phyloP scores from a whole-genome alignment of 2,888 invertebrate genomes.

The Mactromeris polynyma region DNA sequence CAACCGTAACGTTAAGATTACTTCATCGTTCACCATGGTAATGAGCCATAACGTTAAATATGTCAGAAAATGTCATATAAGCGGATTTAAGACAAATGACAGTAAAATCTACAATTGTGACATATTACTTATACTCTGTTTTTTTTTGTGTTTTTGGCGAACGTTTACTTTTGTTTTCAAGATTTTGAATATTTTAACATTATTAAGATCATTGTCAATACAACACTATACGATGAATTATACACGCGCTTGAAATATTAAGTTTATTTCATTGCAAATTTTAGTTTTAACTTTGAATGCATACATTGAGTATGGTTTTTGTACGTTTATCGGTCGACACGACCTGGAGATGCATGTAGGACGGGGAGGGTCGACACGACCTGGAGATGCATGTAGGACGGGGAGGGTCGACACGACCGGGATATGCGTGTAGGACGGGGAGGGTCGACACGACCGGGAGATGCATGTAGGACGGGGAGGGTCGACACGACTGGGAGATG shows the following conservation, averaged over 20 bases:
- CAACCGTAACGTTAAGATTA: neutral
- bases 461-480: too few species aligned
- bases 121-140: neutral
- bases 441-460: too few species aligned
- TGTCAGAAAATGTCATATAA: constrained; percentile 9
- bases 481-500: too few species aligned
- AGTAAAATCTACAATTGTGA: neutral
- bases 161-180: neutral
- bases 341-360: too few species aligned
- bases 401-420: too few species aligned
- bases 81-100: constrained; percentile 5
- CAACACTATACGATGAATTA: neutral
- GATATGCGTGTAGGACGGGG: too few species aligned
- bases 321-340: too few species aligned
- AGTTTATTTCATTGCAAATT: neutral
- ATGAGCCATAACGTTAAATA: constrained; percentile 12
- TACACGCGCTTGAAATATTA: neutral
- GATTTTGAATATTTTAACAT: neutral
- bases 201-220: neutral
- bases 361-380: too few species aligned
- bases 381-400: too few species aligned
- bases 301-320: neutral
- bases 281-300: neutral
- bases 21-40: neutral
- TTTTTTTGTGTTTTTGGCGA: neutral